These are phyloP conservation scores for Caenorhabditis sp. DNA, from an alignment of 2,888 invertebrate genomes.

Conservation along the genomic window DNA sequence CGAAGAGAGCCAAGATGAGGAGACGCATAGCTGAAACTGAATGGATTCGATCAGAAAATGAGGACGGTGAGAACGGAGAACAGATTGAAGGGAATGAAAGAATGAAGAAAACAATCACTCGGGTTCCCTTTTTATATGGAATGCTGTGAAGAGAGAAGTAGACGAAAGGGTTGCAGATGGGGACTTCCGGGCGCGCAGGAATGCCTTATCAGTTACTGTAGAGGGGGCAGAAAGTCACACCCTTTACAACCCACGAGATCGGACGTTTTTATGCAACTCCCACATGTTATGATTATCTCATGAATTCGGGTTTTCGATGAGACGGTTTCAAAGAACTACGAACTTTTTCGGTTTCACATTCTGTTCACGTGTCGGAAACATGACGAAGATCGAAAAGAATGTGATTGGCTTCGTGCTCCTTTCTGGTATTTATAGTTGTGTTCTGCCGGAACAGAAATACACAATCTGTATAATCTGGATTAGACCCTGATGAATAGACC, in stretches of 20 bases:
- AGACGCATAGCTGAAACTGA: constrained; percentile 37
- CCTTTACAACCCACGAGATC: not conserved
- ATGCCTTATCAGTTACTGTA: not conserved
- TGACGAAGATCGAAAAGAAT: not conserved
- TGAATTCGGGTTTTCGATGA: too few species aligned
- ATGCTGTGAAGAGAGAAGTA: not conserved
- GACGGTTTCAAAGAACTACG: too few species aligned
- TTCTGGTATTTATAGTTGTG: not conserved
- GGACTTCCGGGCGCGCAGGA: not conserved
- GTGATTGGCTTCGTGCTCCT: not conserved
- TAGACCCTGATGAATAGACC: constrained; percentile 14
- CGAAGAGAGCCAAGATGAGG: constrained; percentile 60
- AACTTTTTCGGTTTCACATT: too few species aligned
- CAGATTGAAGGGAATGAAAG: constrained; percentile 12
- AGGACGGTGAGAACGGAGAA: not conserved
- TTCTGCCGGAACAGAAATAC: not conserved
- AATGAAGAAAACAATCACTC: constrained; percentile 13
- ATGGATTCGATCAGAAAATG: constrained; percentile 2
- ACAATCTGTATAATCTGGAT: constrained; percentile 20
- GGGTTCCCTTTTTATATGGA: constrained; percentile 1
- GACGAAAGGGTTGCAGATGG: not conserved
- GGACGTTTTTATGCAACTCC: not conserved
- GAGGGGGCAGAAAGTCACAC: not conserved
- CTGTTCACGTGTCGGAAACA: not conserved
- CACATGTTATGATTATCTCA: too few species aligned